Percentiles rank a stretch among this genome's conserved stretches.
These are phyloP conservation scores for Anorthoa munda DNA, from an alignment of 2,888 invertebrate species.

Conservation along the genomic window DNA sequence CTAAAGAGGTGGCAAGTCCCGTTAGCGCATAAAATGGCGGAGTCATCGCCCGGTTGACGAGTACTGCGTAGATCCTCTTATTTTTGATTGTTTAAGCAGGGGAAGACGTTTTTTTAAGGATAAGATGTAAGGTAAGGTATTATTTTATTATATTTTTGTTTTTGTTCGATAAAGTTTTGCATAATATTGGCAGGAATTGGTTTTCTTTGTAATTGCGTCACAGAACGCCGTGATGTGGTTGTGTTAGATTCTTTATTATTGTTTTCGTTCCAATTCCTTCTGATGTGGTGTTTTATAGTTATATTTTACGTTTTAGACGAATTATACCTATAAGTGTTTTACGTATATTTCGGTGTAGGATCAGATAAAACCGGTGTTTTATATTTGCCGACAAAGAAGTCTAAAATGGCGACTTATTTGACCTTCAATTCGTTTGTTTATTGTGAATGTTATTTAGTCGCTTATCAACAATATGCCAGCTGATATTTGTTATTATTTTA, in stretches of 20 bases:
- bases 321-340: conserved; percentile 8
- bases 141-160: conserved; percentile 61
- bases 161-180: conserved; percentile 46
- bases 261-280: background rate
- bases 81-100: conserved; percentile 66
- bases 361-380: conserved; percentile 55
- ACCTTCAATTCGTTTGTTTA: conserved; percentile 64
- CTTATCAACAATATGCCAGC: conserved; percentile 48
- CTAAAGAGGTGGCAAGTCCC: conserved; percentile 74
- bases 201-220: conserved; percentile 60
- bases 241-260: conserved; percentile 33
- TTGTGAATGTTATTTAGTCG: conserved; percentile 58
- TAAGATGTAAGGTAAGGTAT: conserved; percentile 79
- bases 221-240: conserved; percentile 67
- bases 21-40: conserved; percentile 80
- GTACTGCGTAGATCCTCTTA: conserved; percentile 74
- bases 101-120: conserved; percentile 71
- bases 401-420: conserved; percentile 65
- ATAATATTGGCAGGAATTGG: conserved; percentile 35
- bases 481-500: conserved; percentile 51
- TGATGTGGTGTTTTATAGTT: conserved; percentile 8
- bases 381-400: conserved; percentile 49
- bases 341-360: conserved; percentile 33
- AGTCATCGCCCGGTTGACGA: conserved; percentile 84
- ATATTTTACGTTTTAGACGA: conserved; percentile 8